A percentile compares a stretch with the other conserved stretches of the same genome.
Conservation (phyloP, 2,113 vertebrate species). For the Pseudorasbora parva region DNA sequence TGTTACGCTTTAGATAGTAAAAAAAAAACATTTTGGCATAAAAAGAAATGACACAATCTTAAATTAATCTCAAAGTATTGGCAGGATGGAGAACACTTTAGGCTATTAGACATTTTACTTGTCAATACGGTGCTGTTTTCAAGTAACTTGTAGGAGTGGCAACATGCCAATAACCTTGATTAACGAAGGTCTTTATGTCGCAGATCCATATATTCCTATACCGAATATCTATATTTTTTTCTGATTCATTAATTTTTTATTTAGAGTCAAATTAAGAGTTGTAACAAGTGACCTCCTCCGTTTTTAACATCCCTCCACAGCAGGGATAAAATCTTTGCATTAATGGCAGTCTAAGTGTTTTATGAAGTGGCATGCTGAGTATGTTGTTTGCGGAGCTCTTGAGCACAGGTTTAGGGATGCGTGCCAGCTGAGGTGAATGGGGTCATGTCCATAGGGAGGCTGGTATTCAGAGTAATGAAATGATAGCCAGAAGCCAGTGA, state of each 20-base stretch:
- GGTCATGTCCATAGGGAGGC: conserved; percentile 22
- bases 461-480: conserved; percentile 38
- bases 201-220: conserved; percentile 21
- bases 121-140: neutral
- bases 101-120: neutral
- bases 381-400: neutral
- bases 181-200: neutral
- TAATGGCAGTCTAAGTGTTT: neutral
- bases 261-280: neutral
- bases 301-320: conserved; percentile 3
- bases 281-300: neutral
- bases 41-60: neutral
- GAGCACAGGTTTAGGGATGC: conserved; percentile 22
- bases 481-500: conserved; percentile 43
- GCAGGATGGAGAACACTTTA: neutral
- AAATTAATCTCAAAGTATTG: neutral
- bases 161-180: conserved; percentile 21
- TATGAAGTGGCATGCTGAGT: neutral
- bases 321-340: neutral
- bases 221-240: neutral
- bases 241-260: neutral
- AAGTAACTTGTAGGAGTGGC: neutral
- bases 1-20: neutral
- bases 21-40: neutral
- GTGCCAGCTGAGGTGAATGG: conserved; percentile 44